Conservation (phyloP, 2,888 invertebrate species). For the Caradrina clavipalpis region DNA sequence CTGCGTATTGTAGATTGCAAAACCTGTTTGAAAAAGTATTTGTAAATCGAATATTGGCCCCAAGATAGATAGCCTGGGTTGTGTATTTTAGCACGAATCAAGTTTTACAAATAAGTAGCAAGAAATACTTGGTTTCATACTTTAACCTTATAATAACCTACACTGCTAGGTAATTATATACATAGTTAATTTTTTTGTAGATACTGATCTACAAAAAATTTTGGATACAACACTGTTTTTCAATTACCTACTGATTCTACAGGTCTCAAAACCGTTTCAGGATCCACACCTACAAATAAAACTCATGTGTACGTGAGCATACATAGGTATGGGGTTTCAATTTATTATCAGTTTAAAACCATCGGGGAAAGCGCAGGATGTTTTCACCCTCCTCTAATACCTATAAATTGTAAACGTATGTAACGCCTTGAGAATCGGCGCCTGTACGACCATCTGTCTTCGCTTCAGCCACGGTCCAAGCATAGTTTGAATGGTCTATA, state of each 20-base stretch:
- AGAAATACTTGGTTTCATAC: too few species aligned
- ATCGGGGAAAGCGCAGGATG: conserved; percentile 35
- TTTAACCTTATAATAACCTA: too few species aligned
- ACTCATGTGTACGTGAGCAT: not conserved
- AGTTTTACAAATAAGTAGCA: too few species aligned
- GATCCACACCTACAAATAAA: not conserved
- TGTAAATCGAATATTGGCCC: too few species aligned
- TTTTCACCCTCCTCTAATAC: conserved; percentile 48
- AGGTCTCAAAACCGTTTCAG: not conserved
- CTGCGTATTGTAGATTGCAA: not conserved
- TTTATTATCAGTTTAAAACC: conserved; percentile 57
- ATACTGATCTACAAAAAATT: too few species aligned
- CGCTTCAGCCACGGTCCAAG: not conserved
- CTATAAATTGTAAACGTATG: conserved; percentile 54
- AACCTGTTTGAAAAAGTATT: not conserved
- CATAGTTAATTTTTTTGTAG: too few species aligned
- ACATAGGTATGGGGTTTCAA: conserved; percentile 34
- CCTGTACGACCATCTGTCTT: conserved; percentile 34
- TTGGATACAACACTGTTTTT: too few species aligned
- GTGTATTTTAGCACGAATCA: too few species aligned
- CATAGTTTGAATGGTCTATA: not conserved
- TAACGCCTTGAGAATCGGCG: conserved; percentile 48
- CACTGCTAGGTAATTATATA: too few species aligned
- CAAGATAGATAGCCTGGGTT: too few species aligned
- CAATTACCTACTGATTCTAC: too few species aligned